Evolutionary conservation across 2,797 vertebrate species (phyloP).

Genomic region (Sebastes nivosus): DNA sequence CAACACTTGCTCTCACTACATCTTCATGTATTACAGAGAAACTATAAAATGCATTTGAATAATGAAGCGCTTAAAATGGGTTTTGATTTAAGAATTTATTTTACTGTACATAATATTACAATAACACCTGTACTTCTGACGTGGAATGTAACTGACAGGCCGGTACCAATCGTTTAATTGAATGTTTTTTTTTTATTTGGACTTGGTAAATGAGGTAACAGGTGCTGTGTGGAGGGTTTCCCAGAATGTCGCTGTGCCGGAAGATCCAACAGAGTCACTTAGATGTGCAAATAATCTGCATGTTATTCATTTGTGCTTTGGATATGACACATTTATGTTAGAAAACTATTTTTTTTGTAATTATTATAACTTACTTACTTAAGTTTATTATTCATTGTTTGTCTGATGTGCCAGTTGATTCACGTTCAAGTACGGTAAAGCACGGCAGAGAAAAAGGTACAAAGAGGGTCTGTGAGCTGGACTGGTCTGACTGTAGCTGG

Average conservation of each 20-base stretch:
- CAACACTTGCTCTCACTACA: too few species aligned
- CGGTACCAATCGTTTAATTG: background rate
- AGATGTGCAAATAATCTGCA: background rate
- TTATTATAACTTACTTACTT: background rate
- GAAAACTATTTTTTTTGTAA: background rate
- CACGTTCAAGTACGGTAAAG: background rate
- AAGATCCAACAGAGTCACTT: background rate
- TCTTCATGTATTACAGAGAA: too few species aligned
- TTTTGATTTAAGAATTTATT: constrained; percentile 2
- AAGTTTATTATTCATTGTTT: background rate
- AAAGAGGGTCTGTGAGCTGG: background rate
- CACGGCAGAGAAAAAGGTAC: background rate
- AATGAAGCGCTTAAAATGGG: background rate
- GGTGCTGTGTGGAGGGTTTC: background rate
- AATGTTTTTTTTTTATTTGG: background rate
- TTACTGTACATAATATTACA: background rate
- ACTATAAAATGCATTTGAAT: background rate
- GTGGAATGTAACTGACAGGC: background rate
- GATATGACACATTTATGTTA: background rate
- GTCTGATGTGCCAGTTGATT: background rate
- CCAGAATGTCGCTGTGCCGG: background rate
- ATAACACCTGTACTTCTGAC: background rate
- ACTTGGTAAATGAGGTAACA: background rate
- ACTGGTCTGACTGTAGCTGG: background rate
- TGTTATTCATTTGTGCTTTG: background rate